Conservation (phyloP, 1,140 invertebrate genomes). For the Homalodisca vitripennis region DNA sequence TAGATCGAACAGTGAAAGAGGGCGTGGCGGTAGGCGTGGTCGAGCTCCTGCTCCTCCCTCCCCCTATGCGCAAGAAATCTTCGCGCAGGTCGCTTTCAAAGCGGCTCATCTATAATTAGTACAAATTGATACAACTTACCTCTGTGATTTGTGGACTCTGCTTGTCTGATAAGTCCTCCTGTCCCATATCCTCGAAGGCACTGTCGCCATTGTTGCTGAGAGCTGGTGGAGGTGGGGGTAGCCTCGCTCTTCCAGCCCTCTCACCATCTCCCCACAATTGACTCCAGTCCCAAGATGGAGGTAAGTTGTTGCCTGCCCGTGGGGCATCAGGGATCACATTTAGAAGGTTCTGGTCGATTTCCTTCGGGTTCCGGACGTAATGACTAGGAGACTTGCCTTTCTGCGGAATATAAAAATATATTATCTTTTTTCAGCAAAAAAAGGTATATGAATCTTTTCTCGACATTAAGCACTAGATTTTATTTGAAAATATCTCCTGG, state of each 20-base stretch:
- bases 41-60: too few relatives aligned
- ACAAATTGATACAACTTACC: too few relatives aligned
- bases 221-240: not conserved
- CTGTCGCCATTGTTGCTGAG: constrained; percentile 22
- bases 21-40: too few relatives aligned
- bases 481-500: too few relatives aligned
- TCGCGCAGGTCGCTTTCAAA: too few relatives aligned
- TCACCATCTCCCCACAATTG: constrained; percentile 35
- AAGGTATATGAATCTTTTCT: too few relatives aligned
- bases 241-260: not conserved
- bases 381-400: constrained; percentile 78
- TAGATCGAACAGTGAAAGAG: too few relatives aligned
- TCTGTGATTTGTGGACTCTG: constrained; percentile 14
- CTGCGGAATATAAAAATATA: too few relatives aligned
- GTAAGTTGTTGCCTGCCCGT: constrained; percentile 63
- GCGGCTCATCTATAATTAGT: too few relatives aligned
- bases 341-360: constrained; percentile 70
- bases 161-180: not conserved
- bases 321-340: constrained; percentile 75
- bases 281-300: constrained; percentile 68
- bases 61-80: too few relatives aligned
- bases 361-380: constrained; percentile 70
- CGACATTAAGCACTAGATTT: too few relatives aligned
- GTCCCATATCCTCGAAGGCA: constrained; percentile 30
- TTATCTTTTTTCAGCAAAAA: not conserved